Evolutionary conservation across 2,113 vertebrate genomes (phyloP).

Genomic region (Gymnarchus niloticus): DNA sequence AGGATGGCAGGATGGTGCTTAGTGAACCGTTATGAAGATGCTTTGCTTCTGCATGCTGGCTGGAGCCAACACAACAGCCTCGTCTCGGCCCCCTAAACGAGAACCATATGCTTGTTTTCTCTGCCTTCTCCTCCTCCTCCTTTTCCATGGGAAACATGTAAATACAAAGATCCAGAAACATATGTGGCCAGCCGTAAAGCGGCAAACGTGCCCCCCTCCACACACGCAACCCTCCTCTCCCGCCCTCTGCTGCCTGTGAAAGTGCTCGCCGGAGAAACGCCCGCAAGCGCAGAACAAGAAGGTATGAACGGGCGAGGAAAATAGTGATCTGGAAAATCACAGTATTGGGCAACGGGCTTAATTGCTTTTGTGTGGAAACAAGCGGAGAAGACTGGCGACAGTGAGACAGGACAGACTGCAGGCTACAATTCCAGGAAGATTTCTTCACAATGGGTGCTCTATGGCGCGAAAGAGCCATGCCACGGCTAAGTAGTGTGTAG

Average conservation of each 20-base stretch:
- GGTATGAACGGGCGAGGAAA: slow-evolving; percentile 45
- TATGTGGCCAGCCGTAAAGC: slow-evolving; percentile 64
- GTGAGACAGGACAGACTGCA: slow-evolving; percentile 28
- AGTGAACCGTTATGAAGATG: slow-evolving; percentile 40
- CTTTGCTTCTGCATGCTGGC: slow-evolving; percentile 26
- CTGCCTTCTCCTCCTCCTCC: slow-evolving; percentile 39
- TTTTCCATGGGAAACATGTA: slow-evolving; percentile 73
- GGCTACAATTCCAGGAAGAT: slow-evolving; percentile 37
- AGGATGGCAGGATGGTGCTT: slow-evolving; percentile 33
- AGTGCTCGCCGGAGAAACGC: slow-evolving; percentile 51
- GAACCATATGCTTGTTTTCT: slow-evolving; percentile 52
- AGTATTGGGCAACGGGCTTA: slow-evolving; percentile 48
- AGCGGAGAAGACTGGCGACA: slow-evolving; percentile 46
- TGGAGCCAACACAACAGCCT: slow-evolving; percentile 33
- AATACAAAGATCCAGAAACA: slow-evolving; percentile 64
- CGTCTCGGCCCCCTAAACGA: slow-evolving; percentile 45
- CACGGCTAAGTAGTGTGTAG: slow-evolving; percentile 31
- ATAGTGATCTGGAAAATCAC: slow-evolving; percentile 46
- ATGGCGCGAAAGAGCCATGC: slow-evolving; percentile 29
- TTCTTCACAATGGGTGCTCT: slow-evolving; percentile 41
- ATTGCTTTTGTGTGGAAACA: slow-evolving; percentile 50
- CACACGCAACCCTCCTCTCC: slow-evolving; percentile 13
- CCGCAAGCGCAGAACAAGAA: slow-evolving; percentile 47
- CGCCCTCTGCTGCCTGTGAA: slow-evolving; percentile 40
- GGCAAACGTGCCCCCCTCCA: slow-evolving; percentile 47